Evolutionary conservation across 2,797 vertebrate genomes (phyloP).

Genomic region (Meriones psammophilus): DNA sequence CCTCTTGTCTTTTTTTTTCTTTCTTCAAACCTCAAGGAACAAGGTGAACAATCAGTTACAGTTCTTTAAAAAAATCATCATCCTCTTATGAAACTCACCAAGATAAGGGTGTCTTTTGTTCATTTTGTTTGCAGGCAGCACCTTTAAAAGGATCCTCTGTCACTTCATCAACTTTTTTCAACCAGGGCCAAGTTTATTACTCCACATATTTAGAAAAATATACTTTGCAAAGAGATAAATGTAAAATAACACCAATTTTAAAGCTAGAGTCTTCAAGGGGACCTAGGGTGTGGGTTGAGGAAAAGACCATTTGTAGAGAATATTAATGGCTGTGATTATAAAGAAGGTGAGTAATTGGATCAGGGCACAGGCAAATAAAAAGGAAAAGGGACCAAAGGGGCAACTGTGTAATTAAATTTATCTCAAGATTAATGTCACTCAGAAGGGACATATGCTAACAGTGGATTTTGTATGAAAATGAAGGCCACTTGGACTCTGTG

Average conservation of each 20-base stretch:
- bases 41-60: neutral
- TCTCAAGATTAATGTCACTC: neutral
- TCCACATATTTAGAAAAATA: neutral
- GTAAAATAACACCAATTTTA: conserved; percentile 15
- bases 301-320: neutral
- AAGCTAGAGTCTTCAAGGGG: neutral
- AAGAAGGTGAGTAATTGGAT: neutral
- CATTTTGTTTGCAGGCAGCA: neutral
- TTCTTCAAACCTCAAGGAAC: conserved; percentile 1
- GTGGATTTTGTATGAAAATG: neutral
- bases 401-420: neutral
- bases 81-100: neutral
- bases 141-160: conserved; percentile 14
- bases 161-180: conserved; percentile 12
- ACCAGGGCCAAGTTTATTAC: neutral
- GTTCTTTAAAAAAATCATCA: neutral
- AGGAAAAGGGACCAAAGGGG: neutral
- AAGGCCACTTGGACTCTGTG: neutral
- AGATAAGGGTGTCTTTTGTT: neutral
- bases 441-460: neutral
- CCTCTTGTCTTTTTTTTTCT: neutral
- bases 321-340: neutral
- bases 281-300: neutral
- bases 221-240: neutral
- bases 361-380: neutral